Conservation (phyloP, 2,888 invertebrate genomes). For the Stenolophus ochropezus region DNA sequence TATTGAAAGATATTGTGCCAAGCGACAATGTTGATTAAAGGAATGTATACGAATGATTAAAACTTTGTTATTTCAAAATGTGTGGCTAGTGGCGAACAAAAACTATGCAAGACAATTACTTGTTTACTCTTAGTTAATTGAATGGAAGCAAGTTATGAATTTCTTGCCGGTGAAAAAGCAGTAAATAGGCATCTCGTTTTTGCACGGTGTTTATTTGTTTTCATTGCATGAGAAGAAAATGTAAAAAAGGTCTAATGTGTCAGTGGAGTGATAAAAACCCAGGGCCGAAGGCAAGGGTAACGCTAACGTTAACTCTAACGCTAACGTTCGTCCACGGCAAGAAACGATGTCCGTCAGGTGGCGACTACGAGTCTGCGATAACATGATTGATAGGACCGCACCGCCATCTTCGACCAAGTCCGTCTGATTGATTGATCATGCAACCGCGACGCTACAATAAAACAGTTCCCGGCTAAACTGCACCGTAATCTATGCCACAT, state of each 20-base stretch:
- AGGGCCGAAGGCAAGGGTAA: not conserved
- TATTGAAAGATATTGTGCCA: too few relatives aligned
- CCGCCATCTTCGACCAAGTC: slow-evolving; percentile 33
- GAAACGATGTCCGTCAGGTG: slow-evolving; percentile 55
- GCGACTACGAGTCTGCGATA: slow-evolving; percentile 57
- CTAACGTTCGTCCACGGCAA: slow-evolving; percentile 6
- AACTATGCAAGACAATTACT: too few relatives aligned
- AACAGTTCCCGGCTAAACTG: slow-evolving; percentile 47
- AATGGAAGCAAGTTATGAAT: slow-evolving; percentile 24
- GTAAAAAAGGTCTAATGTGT: slow-evolving; percentile 40
- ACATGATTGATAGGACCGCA: slow-evolving; percentile 59
- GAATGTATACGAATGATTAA: too few relatives aligned
- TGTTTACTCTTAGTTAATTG: slow-evolving; percentile 25
- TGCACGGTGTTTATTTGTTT: slow-evolving; percentile 26
- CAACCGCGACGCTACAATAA: slow-evolving; percentile 54
- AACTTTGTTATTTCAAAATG: too few relatives aligned
- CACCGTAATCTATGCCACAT: slow-evolving; percentile 25
- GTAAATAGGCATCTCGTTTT: slow-evolving; percentile 19
- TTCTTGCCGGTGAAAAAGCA: not conserved
- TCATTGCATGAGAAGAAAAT: slow-evolving; percentile 40
- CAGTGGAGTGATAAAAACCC: slow-evolving; percentile 43
- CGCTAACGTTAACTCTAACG: too few relatives aligned
- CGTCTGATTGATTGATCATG: slow-evolving; percentile 57
- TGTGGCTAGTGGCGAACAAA: too few relatives aligned
- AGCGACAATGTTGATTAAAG: too few relatives aligned